Conservation (phyloP, 2,888 invertebrate species). For the Drosophila histrio region DNA sequence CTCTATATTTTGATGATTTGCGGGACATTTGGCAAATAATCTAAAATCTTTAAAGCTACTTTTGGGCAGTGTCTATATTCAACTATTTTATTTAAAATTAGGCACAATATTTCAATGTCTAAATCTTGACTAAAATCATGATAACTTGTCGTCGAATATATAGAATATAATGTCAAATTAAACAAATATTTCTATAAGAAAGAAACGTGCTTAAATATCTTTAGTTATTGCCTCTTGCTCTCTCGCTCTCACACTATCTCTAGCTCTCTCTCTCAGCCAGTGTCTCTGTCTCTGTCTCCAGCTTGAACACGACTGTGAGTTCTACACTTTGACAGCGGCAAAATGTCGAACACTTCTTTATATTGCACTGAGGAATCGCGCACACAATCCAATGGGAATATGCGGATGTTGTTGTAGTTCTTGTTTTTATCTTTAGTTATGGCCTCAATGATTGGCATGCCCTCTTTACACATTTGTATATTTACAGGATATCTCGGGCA, state of each 20-base stretch:
- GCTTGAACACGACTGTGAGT: slow-evolving; percentile 56
- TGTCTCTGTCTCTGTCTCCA: slow-evolving; percentile 34
- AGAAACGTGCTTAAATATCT: too few relatives aligned
- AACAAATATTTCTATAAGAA: too few relatives aligned
- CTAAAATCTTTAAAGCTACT: too few relatives aligned
- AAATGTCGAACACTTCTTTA: slow-evolving; percentile 45
- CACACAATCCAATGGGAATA: slow-evolving; percentile 13
- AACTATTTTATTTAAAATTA: too few relatives aligned
- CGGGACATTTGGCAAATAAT: too few relatives aligned
- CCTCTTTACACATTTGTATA: neutral
- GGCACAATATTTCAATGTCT: too few relatives aligned
- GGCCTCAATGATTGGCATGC: neutral
- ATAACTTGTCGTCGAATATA: too few relatives aligned
- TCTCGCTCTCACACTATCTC: slow-evolving; percentile 36
- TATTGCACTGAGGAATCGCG: slow-evolving; percentile 40
- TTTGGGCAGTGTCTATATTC: too few relatives aligned
- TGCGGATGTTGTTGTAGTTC: neutral
- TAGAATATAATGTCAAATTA: too few relatives aligned
- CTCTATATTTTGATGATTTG: too few relatives aligned
- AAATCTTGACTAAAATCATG: too few relatives aligned
- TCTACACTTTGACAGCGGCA: slow-evolving; percentile 70
- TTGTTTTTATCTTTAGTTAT: neutral
- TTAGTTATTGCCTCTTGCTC: too few relatives aligned
- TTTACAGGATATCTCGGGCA: slow-evolving; percentile 26
- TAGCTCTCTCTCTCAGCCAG: slow-evolving; percentile 21